These are phyloP conservation scores for Lonchura striata DNA, from an alignment of 2,113 vertebrate genomes.

Conservation along the genomic window DNA sequence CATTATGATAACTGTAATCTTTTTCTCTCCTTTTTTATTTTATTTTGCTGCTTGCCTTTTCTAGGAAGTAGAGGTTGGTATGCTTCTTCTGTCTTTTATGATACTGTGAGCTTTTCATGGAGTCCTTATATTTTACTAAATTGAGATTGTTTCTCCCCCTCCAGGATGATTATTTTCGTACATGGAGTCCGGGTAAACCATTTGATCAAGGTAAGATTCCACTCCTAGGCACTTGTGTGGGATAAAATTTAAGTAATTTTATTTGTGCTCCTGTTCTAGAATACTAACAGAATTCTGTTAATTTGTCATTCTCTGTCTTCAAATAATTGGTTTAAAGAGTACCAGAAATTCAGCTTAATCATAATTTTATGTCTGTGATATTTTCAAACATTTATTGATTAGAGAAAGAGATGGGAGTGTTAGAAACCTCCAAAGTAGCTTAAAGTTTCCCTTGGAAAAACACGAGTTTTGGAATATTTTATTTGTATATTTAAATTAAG, in stretches of 20 bases:
- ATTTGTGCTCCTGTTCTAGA: not conserved
- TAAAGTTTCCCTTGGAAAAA: not conserved
- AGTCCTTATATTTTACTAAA: conserved; percentile 41
- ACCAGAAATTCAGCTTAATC: not conserved
- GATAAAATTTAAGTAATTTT: not conserved
- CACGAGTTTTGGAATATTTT: not conserved
- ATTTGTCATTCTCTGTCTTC: not conserved
- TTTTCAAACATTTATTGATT: not conserved
- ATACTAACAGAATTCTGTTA: not conserved
- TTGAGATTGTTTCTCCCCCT: conserved; percentile 50
- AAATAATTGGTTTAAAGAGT: not conserved
- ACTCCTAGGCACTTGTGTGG: not conserved
- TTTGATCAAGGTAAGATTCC: conserved; percentile 88
- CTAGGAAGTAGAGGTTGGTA: conserved; percentile 89
- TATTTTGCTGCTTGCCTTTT: conserved; percentile 77
- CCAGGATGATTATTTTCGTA: conserved; percentile 86
- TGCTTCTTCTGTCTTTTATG: conserved; percentile 60
- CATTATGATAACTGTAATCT: conserved; percentile 67
- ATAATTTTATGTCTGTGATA: not conserved
- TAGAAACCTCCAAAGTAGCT: not conserved
- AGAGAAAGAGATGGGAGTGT: rapidly evolving
- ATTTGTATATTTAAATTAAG: not conserved
- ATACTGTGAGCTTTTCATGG: conserved; percentile 23
- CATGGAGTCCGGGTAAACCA: conserved; percentile 90
- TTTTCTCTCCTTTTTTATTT: conserved; percentile 61